Base-by-base conservation (phyloP, 2,113 vertebrate genomes). In the Dipodomys ordii region DNA sequence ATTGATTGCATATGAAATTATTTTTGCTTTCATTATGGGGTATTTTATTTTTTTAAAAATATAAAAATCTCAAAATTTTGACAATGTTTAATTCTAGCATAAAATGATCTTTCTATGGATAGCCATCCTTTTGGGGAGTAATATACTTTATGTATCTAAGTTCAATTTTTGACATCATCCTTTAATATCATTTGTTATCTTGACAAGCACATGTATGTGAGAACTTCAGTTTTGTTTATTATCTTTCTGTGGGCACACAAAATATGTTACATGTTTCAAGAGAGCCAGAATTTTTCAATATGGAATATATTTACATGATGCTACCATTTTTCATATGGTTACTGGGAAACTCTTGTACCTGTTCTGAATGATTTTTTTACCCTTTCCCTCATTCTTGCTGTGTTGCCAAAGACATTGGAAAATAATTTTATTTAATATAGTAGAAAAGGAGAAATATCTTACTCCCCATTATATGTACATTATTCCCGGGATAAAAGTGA, bases 401-500 rank as follows among this genome's bases (percentile, higher is more conserved):
- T 77, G 46, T 62, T 16, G 39, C 64, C 32, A 92, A 93, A 87
- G n/a, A 35, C 78, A 84, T 71, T 82, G 32, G 69, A 87, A 94
- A 92, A 83, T 72, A 88, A 74, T 88, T 96, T 95, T 67, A 82
- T 80, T 90, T 69, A 79, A 69, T 23, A 16, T 79, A 88, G 9
- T 78, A 44, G n/a, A 67, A 87, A 95, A 85, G 35, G 80, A 87
- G 93, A 94, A 71, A 2, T 6, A 35, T n/a, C 35, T 87, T 78
- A 64, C 18, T 92, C 9, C 39, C 25, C 32, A 82, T 69, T 94
- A 78, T 83, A 74, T 81, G 96, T 87, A 89, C 65, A 79, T 91
- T 64, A 39, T 73, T 23, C 84, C 69, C 88, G 68, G 25, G 65
- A 69, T 64, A 65, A 90, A 95, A 96, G 96, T 57, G 96, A 69